Conservation (phyloP, 2,797 vertebrate species). For the Prionace glauca region DNA sequence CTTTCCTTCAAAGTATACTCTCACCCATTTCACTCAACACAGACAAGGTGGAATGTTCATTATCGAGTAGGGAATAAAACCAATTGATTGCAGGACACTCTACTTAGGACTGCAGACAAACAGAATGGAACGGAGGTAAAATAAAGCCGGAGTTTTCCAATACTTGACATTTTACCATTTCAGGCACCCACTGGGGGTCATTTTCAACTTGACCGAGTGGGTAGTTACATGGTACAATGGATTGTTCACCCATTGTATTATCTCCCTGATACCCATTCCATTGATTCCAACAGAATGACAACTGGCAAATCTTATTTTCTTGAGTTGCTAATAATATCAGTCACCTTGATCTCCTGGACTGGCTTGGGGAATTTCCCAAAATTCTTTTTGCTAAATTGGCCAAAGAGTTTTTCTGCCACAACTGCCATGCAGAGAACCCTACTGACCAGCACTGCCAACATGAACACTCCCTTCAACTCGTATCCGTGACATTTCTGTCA, state of each 20-base stretch:
- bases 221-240: background rate
- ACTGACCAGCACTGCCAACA: background rate
- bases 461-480: too few species aligned
- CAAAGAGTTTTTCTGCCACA: background rate
- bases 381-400: background rate
- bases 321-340: background rate
- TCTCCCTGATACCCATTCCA: background rate
- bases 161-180: background rate
- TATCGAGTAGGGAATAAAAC: background rate
- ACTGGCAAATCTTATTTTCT: background rate
- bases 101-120: background rate
- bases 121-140: background rate
- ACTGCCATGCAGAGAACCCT: background rate
- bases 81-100: background rate
- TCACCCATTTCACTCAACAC: background rate
- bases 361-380: background rate
- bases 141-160: background rate
- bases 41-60: background rate
- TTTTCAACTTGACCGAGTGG: background rate
- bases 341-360: background rate
- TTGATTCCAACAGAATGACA: background rate
- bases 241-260: background rate
- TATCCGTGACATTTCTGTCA: too few species aligned
- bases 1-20: background rate
- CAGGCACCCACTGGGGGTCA: background rate